Percentiles rank a stretch among this genome's conserved stretches.
Evolutionary conservation across 2,888 invertebrate species (phyloP).

Genomic region (Nipponacmea schrenckii): DNA sequence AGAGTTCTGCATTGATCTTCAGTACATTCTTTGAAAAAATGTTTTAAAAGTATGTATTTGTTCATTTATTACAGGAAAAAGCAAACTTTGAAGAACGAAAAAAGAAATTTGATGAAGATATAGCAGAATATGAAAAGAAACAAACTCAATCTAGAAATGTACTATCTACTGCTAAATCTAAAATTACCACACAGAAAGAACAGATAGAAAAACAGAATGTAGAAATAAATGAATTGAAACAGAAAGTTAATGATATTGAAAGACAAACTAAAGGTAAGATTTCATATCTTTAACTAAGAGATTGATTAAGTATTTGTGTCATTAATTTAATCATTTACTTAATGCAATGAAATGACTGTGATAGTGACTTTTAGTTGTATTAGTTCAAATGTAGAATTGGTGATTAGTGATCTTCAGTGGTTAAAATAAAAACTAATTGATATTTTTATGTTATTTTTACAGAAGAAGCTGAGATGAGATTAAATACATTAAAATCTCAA

Average conservation of each 20-base stretch:
- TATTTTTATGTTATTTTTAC: neutral
- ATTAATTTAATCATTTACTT: no score
- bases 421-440: no score
- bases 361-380: no score
- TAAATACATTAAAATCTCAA: conserved; percentile 37
- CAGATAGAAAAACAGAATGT: conserved; percentile 62
- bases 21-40: no score
- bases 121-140: conserved; percentile 48
- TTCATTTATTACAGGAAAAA: neutral
- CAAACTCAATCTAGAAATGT: conserved; percentile 44
- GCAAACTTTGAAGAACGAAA: conserved; percentile 27
- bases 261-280: conserved; percentile 26
- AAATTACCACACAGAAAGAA: conserved; percentile 54
- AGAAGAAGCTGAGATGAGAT: conserved; percentile 36
- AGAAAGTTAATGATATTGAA: conserved; percentile 71
- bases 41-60: no score
- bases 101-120: conserved; percentile 22
- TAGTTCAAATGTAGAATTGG: no score
- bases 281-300: no score
- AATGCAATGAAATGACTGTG: no score
- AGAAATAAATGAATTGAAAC: conserved; percentile 71
- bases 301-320: no score
- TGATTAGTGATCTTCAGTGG: no score
- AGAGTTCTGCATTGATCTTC: no score
- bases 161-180: conserved; percentile 50